A percentile compares a stretch with the other conserved stretches of the same genome.
These are phyloP conservation scores for Acanthisitta chloris DNA, from an alignment of 2,113 vertebrate genomes.

Conservation along the genomic window DNA sequence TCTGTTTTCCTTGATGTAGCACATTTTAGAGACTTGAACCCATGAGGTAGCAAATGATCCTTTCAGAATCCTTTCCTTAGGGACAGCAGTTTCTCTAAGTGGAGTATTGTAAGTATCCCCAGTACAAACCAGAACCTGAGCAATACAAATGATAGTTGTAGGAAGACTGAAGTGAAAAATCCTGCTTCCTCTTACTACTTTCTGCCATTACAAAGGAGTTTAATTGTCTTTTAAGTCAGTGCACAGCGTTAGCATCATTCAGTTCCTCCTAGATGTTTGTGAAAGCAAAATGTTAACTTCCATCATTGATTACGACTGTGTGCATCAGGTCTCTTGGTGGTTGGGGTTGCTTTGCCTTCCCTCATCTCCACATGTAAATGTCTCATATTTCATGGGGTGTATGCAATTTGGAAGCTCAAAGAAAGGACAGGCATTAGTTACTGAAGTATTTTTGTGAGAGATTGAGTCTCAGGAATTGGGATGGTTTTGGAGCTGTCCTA, in stretches of 20 bases:
- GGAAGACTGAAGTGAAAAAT: background rate
- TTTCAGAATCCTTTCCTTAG: background rate
- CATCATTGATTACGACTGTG: background rate
- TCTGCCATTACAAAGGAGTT: background rate
- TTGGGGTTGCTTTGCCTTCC: background rate
- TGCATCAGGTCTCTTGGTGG: background rate
- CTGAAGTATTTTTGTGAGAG: background rate
- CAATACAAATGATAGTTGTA: background rate
- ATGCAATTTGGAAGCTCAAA: background rate
- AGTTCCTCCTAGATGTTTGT: background rate
- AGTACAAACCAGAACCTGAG: background rate
- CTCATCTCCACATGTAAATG: background rate
- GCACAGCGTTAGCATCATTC: background rate
- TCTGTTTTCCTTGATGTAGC: background rate
- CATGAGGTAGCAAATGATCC: background rate
- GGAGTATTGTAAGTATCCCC: background rate
- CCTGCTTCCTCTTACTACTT: background rate
- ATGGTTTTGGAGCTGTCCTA: background rate
- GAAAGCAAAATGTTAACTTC: background rate
- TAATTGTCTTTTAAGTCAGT: background rate
- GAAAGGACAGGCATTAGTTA: background rate
- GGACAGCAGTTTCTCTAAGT: background rate
- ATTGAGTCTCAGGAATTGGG: background rate
- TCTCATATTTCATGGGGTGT: background rate
- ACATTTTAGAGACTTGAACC: background rate